These are phyloP conservation scores for Megatriorchis doriae DNA, from an alignment of 2,113 vertebrate genomes.

Conservation along the genomic window DNA sequence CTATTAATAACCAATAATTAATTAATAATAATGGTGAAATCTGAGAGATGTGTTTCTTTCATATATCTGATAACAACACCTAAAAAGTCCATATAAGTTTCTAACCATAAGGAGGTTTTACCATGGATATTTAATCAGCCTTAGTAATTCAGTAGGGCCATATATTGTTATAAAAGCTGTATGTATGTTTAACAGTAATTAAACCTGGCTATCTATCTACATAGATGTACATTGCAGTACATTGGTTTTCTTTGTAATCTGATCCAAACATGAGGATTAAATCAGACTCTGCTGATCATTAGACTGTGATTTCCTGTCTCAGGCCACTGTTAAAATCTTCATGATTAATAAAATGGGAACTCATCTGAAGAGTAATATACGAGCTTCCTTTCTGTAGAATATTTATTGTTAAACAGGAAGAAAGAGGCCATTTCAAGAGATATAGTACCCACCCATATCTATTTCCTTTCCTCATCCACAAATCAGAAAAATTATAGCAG, in stretches of 20 bases:
- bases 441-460: slow-evolving; percentile 65
- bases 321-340: slow-evolving; percentile 38
- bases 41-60: not conserved
- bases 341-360: slow-evolving; percentile 63
- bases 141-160: not conserved
- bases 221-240: not conserved
- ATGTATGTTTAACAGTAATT: not conserved
- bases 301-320: slow-evolving; percentile 69
- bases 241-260: not conserved
- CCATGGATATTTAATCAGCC: not conserved
- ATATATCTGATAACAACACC: not conserved
- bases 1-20: not conserved
- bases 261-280: slow-evolving; percentile 24
- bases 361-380: slow-evolving; percentile 54
- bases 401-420: slow-evolving; percentile 66
- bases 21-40: not conserved
- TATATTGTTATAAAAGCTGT: not conserved
- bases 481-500: slow-evolving; percentile 68
- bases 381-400: slow-evolving; percentile 66
- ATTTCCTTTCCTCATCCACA: slow-evolving; percentile 61
- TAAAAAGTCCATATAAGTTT: not conserved
- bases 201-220: not conserved
- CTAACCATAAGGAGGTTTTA: not conserved
- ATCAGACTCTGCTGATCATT: slow-evolving; percentile 36
- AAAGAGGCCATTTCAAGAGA: slow-evolving; percentile 67